phyloP scores from a whole-genome alignment of 1,140 invertebrate genomes.

The Pararge aegeria region DNA sequence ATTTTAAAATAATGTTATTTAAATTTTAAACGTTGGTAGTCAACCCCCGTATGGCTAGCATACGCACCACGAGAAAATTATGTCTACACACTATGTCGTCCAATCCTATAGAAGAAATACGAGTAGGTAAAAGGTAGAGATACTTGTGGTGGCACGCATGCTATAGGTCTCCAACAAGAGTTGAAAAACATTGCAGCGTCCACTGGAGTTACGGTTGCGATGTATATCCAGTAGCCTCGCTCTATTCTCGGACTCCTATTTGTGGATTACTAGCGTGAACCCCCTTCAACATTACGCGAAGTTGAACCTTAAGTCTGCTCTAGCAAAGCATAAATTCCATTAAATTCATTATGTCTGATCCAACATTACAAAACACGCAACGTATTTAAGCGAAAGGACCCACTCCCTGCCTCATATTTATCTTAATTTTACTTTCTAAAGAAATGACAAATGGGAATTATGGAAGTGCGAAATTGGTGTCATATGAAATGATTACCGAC shows the following conservation, averaged over 20 bases:
- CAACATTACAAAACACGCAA: conserved; percentile 40
- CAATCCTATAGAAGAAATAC: no score
- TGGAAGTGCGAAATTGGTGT: conserved; percentile 45
- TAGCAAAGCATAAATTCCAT: conserved; percentile 48
- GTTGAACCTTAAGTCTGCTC: conserved; percentile 51
- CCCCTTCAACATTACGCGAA: conserved; percentile 36
- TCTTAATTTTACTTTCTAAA: conserved; percentile 67
- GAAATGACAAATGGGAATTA: conserved; percentile 65
- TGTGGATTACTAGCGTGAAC: conserved; percentile 67
- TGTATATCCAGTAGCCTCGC: conserved; percentile 75
- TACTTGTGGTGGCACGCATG: no score
- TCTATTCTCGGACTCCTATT: conserved; percentile 77
- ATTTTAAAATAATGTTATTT: no score
- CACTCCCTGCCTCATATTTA: conserved; percentile 68
- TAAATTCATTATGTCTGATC: conserved; percentile 19
- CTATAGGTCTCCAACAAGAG: conserved; percentile 1
- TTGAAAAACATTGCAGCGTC: conserved; percentile 53
- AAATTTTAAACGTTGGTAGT: no score
- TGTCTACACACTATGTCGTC: no score
- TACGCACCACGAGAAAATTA: no score
- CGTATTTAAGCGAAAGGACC: conserved; percentile 61
- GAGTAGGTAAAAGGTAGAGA: no score
- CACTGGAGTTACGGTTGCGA: conserved; percentile 68
- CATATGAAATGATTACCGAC: conserved; percentile 39
- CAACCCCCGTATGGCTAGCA: no score